Evolutionary conservation across 2,888 invertebrate species (phyloP).

Genomic region (Papilio elwesi): DNA sequence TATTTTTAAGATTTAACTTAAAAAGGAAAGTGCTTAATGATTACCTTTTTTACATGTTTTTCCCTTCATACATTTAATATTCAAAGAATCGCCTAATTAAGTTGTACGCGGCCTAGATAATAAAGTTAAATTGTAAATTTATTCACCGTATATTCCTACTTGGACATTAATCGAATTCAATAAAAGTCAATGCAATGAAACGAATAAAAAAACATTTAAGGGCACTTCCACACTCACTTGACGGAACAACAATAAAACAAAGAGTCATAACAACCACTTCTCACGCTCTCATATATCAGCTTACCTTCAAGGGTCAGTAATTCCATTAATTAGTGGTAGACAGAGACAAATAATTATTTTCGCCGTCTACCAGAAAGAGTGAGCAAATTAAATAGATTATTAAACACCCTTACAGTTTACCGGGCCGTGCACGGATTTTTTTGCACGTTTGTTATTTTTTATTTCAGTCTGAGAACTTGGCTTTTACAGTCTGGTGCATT

Average conservation of each 20-base stretch:
- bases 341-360: constrained; percentile 51
- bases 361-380: constrained; percentile 54
- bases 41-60: too few relatives aligned
- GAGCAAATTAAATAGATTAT: constrained; percentile 59
- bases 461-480: constrained; percentile 64
- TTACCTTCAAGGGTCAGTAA: constrained; percentile 72
- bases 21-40: too few relatives aligned
- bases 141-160: background rate
- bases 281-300: constrained; percentile 67
- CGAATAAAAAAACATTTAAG: constrained; percentile 56
- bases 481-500: constrained; percentile 71
- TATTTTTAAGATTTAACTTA: too few relatives aligned
- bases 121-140: background rate
- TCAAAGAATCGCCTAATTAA: background rate
- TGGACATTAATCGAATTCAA: constrained; percentile 3
- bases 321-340: constrained; percentile 73
- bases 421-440: constrained; percentile 71
- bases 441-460: constrained; percentile 64
- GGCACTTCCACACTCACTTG: constrained; percentile 60
- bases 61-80: too few relatives aligned
- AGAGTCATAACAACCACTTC: constrained; percentile 76
- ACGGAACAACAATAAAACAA: constrained; percentile 71
- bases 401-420: constrained; percentile 70
- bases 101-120: background rate
- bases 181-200: constrained; percentile 61